These are phyloP conservation scores for Didymodactylos carnosus DNA, from an alignment of 2,888 invertebrate species.

Conservation along the genomic window DNA sequence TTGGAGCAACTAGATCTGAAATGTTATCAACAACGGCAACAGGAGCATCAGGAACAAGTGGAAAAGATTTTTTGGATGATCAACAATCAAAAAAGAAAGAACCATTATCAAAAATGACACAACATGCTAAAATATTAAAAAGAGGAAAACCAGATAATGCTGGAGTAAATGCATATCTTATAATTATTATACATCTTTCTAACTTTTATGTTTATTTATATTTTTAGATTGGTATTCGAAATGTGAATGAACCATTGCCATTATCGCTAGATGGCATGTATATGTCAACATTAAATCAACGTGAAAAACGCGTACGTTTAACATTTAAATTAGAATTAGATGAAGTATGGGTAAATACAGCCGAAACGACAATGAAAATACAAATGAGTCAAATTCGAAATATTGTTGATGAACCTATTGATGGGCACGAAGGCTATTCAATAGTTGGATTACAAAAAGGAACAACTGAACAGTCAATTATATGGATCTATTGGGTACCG, in stretches of 20 bases:
- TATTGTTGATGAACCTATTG: slow-evolving; percentile 57
- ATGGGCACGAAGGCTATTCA: slow-evolving; percentile 61
- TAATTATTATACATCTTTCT: background rate
- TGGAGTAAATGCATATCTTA: too few species aligned
- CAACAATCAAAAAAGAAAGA: background rate
- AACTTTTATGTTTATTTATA: background rate
- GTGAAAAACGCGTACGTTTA: slow-evolving; percentile 65
- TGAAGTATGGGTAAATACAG: slow-evolving; percentile 70
- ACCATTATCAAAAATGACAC: background rate
- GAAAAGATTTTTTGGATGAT: background rate
- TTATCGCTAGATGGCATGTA: slow-evolving; percentile 43
- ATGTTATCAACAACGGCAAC: background rate
- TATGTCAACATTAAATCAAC: slow-evolving; percentile 43
- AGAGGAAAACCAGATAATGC: too few species aligned
- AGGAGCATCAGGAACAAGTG: background rate
- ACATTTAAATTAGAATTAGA: slow-evolving; percentile 75
- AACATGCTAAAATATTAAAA: background rate
- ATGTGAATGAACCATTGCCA: background rate
- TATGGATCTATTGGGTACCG: background rate
- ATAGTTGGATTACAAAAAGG: background rate
- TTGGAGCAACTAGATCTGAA: background rate
- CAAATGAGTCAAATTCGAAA: slow-evolving; percentile 70
- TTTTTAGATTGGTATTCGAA: background rate
- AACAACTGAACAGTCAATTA: background rate
- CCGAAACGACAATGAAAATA: slow-evolving; percentile 68